These are phyloP conservation scores for Hesperophylax magnus DNA, from an alignment of 1,140 invertebrate genomes.

Conservation along the genomic window DNA sequence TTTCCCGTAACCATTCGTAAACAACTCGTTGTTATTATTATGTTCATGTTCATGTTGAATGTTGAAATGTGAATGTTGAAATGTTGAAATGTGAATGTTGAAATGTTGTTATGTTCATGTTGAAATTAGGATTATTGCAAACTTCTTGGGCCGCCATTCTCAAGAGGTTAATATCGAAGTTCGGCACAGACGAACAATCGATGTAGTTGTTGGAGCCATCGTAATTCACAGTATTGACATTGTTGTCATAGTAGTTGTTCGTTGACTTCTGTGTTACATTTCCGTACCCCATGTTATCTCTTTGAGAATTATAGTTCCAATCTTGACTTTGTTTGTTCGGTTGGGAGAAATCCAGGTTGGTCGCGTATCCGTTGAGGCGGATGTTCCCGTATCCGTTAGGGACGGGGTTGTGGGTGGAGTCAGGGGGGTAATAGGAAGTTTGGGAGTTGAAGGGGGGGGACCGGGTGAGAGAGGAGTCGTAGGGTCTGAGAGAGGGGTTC, in stretches of 20 bases:
- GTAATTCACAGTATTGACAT: slow-evolving; percentile 37
- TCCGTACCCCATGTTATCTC: neutral
- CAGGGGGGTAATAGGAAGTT: neutral
- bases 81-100: slow-evolving; percentile 27
- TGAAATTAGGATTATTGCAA: slow-evolving; percentile 53
- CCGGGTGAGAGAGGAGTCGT: neutral
- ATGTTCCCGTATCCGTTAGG: neutral
- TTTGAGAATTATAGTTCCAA: slow-evolving; percentile 21
- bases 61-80: slow-evolving; percentile 35
- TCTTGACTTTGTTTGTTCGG: neutral
- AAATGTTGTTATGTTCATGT: slow-evolving; percentile 37
- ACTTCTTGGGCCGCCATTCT: slow-evolving; percentile 68
- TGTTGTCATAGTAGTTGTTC: slow-evolving; percentile 18
- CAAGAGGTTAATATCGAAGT: slow-evolving; percentile 65
- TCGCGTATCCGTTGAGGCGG: neutral
- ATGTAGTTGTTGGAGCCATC: slow-evolving; percentile 16
- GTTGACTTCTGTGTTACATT: neutral
- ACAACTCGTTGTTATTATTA: neutral
- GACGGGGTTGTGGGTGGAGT: neutral
- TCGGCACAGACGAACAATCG: neutral
- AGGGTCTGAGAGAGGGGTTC: neutral
- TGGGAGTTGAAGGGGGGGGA: neutral
- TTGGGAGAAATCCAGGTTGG: slow-evolving; percentile 4
- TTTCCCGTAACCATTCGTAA: neutral
- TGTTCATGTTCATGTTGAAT: slow-evolving; percentile 37